Conservation (phyloP, 2,888 invertebrate species). For the Torymus tubicola region DNA sequence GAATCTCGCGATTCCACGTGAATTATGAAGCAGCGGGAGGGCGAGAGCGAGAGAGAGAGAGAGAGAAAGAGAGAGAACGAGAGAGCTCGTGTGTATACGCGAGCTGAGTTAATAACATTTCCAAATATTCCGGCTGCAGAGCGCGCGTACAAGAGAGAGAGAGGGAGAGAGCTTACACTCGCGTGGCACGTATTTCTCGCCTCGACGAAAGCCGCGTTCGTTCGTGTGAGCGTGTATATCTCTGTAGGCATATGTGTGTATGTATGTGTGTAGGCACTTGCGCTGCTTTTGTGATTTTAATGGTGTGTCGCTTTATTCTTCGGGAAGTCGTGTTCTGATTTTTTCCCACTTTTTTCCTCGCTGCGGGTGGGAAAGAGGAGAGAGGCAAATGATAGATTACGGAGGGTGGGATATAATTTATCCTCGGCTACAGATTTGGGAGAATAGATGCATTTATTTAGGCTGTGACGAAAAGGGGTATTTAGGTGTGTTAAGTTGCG, state of each 20-base stretch:
- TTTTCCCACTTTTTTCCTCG: neutral
- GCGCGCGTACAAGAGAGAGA: neutral
- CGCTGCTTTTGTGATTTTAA: constrained; percentile 50
- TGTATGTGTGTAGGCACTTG: neutral
- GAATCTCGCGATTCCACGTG: constrained; percentile 51
- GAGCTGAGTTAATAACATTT: constrained; percentile 54
- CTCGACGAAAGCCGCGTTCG: constrained; percentile 11
- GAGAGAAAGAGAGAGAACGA: constrained; percentile 14
- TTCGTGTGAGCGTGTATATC: neutral
- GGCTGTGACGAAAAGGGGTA: neutral
- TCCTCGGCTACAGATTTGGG: no score
- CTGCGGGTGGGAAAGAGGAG: no score
- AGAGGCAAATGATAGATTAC: no score
- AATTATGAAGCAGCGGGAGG: constrained; percentile 44
- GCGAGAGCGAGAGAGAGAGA: constrained; percentile 24
- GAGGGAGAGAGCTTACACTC: constrained; percentile 25
- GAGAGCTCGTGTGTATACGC: constrained; percentile 39
- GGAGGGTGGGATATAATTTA: no score
- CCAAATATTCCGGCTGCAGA: constrained; percentile 46
- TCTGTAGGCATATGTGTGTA: neutral
- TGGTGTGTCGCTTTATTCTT: constrained; percentile 41
- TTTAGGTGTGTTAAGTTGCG: no score
- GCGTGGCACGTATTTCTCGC: constrained; percentile 45
- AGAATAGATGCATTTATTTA: neutral
- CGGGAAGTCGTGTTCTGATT: constrained; percentile 28